Conservation (phyloP, 2,113 vertebrate species). For the Centrocercus urophasianus region DNA sequence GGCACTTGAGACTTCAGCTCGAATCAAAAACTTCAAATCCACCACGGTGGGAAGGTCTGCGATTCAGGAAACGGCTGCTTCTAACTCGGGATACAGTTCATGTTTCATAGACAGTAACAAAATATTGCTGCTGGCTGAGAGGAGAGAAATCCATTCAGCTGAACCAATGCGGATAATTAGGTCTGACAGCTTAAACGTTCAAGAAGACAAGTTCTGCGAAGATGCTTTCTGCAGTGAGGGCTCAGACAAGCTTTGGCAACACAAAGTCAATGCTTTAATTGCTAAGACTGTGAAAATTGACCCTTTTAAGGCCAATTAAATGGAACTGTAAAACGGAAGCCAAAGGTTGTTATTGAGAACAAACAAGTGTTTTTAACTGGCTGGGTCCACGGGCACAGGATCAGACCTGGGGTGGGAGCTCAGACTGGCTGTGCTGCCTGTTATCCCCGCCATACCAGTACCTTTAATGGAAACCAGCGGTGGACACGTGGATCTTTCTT, state of each 20-base stretch:
- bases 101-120: constrained; percentile 35
- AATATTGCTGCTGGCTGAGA: constrained; percentile 57
- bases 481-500: background rate
- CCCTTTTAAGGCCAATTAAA: constrained; percentile 46
- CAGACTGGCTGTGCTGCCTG: background rate
- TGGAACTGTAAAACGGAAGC: background rate
- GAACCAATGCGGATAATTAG: constrained; percentile 56
- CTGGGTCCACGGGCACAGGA: background rate
- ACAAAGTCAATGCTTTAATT: constrained; percentile 20
- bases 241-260: constrained; percentile 45
- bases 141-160: constrained; percentile 46
- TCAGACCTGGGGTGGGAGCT: background rate
- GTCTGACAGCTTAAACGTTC: constrained; percentile 64
- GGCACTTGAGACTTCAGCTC: background rate
- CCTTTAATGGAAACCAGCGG: background rate
- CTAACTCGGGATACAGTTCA: background rate
- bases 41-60: accelerated
- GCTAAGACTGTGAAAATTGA: constrained; percentile 28
- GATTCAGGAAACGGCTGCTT: background rate
- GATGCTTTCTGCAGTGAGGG: constrained; percentile 22
- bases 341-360: background rate
- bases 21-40: background rate
- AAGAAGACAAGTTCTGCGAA: constrained; percentile 49
- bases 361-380: background rate
- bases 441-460: background rate